A percentile compares a stretch with the other conserved stretches of the same genome.
These are phyloP conservation scores for Grammomys surdaster DNA, from an alignment of 2,113 vertebrate species.

Conservation along the genomic window DNA sequence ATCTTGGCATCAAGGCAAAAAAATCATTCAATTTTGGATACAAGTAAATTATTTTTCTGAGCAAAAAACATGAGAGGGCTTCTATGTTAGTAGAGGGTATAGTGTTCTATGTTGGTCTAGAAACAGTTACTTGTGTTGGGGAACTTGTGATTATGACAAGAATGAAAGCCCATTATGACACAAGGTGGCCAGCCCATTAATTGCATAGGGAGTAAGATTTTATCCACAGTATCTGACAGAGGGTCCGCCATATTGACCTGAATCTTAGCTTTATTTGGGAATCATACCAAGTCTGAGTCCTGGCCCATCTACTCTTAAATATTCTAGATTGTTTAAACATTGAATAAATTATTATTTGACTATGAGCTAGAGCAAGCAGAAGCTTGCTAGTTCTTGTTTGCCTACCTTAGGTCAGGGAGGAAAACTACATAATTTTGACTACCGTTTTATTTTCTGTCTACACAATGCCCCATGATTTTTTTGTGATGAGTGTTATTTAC, in stretches of 20 bases:
- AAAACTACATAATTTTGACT: neutral
- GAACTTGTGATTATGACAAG: neutral
- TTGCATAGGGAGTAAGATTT: neutral
- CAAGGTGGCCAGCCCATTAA: too few relatives aligned
- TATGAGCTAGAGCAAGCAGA: neutral
- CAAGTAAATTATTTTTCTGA: neutral
- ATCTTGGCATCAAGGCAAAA: neutral
- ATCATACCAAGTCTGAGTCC: neutral
- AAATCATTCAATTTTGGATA: neutral
- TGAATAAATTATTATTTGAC: neutral
- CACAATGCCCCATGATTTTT: neutral
- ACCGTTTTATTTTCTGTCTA: neutral
- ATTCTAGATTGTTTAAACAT: neutral
- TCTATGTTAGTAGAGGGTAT: neutral
- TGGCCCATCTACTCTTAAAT: neutral
- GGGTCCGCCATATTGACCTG: neutral
- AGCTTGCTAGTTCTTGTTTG: neutral
- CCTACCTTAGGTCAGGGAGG: neutral
- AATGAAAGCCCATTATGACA: neutral
- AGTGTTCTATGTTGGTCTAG: neutral
- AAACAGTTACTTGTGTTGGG: neutral
- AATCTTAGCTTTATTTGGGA: neutral
- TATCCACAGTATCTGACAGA: neutral
- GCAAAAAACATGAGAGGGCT: neutral
- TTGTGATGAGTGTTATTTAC: constrained; percentile 27